Conservation (phyloP, 2,113 vertebrate species). For the Vulpes ferrilata region DNA sequence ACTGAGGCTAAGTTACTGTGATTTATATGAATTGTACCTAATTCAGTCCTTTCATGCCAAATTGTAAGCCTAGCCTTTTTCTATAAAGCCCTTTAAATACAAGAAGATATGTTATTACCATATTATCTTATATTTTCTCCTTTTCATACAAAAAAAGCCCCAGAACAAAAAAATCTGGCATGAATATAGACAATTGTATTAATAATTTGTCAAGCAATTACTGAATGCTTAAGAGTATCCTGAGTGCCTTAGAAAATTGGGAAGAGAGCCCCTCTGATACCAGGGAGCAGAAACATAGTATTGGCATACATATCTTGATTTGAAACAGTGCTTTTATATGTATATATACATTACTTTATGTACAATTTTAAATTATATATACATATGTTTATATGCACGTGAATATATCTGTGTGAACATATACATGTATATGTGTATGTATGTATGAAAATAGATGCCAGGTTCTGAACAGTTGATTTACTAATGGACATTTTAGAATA, state of each 20-base stretch:
- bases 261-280: neutral
- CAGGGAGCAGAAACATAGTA: neutral
- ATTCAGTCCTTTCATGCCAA: neutral
- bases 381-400: neutral
- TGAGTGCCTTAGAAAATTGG: slow-evolving; percentile 6
- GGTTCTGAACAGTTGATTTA: slow-evolving; percentile 10
- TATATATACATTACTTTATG: neutral
- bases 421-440: neutral
- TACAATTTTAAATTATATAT: neutral
- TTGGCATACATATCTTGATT: neutral
- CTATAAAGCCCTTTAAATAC: slow-evolving; percentile 9
- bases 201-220: neutral
- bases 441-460: neutral
- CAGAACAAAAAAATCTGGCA: neutral
- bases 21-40: neutral
- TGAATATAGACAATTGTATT: neutral
- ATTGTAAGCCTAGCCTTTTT: neutral
- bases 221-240: neutral
- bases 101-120: neutral
- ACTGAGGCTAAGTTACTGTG: neutral
- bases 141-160: neutral
- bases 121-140: slow-evolving; percentile 16
- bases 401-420: neutral
- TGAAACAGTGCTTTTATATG: slow-evolving; percentile 36
- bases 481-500: neutral